phyloP scores from a whole-genome alignment of 2,113 vertebrate genomes.

The Dicrurus megarhynchus region DNA sequence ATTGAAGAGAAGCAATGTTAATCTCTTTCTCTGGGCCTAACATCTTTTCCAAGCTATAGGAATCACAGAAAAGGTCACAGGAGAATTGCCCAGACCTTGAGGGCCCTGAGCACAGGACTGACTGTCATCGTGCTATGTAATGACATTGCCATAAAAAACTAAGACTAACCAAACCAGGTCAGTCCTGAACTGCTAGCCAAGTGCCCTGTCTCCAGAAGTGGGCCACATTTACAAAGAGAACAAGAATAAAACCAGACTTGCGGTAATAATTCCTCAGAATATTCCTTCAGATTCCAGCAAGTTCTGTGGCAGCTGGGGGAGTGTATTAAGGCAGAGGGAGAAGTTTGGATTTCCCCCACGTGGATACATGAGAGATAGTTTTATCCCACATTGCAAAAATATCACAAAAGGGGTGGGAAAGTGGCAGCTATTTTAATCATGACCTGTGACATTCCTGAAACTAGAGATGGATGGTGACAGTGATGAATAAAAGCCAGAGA shows the following conservation, averaged over 20 bases:
- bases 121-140: fast-evolving
- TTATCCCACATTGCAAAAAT: background rate
- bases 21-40: background rate
- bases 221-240: background rate
- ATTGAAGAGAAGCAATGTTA: background rate
- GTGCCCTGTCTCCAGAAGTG: background rate
- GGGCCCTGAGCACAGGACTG: background rate
- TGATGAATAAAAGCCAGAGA: background rate
- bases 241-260: background rate
- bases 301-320: background rate
- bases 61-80: background rate
- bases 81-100: background rate
- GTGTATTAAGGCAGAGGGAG: background rate
- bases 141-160: background rate
- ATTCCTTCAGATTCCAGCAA: background rate
- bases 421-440: background rate
- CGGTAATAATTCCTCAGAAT: background rate
- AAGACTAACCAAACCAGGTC: background rate
- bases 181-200: background rate
- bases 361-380: background rate
- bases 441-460: background rate
- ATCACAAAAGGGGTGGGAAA: background rate
- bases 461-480: background rate
- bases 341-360: background rate
- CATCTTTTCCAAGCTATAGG: background rate